phyloP scores from a whole-genome alignment of 1,140 invertebrate species.

The Philotrypesis tridentata region DNA sequence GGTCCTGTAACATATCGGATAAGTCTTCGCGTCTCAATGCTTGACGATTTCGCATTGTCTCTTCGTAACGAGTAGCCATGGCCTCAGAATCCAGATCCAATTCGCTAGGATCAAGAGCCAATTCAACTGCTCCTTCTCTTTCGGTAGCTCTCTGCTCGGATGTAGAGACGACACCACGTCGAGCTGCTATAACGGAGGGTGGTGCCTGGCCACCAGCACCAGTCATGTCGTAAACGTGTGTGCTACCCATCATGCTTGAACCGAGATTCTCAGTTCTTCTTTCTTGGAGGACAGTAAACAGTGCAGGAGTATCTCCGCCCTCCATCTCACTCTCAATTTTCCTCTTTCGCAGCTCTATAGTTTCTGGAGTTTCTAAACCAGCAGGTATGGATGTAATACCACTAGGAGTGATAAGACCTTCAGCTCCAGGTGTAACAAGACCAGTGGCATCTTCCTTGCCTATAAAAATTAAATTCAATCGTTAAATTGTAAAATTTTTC shows the following conservation, averaged over 20 bases:
- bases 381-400: constrained; percentile 95
- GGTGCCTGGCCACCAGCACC: constrained; percentile 77
- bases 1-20: constrained; percentile 98
- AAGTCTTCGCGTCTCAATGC: constrained; percentile 94
- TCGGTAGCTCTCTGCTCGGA: constrained; percentile 68
- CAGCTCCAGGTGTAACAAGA: constrained; percentile 85
- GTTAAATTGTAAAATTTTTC: neutral
- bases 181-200: constrained; percentile 72
- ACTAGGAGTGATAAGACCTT: constrained; percentile 95
- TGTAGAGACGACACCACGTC: constrained; percentile 66
- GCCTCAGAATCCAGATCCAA: constrained; percentile 96
- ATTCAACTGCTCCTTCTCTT: constrained; percentile 86
- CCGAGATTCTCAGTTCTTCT: constrained; percentile 92
- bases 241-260: constrained; percentile 98
- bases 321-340: constrained; percentile 98
- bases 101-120: constrained; percentile 97
- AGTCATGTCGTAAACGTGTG: constrained; percentile 95
- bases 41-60: constrained; percentile 94
- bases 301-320: constrained; percentile 90
- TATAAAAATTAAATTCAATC: constrained; percentile 9
- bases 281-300: constrained; percentile 96
- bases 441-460: constrained; percentile 81
- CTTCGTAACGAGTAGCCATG: constrained; percentile 97
- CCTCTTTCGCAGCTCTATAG: constrained; percentile 97
- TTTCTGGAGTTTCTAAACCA: constrained; percentile 98